Evolutionary conservation across 2,113 vertebrate species (phyloP), one percentile per base, ranked within the genome.

Genomic region (Charina bottae): DNA sequence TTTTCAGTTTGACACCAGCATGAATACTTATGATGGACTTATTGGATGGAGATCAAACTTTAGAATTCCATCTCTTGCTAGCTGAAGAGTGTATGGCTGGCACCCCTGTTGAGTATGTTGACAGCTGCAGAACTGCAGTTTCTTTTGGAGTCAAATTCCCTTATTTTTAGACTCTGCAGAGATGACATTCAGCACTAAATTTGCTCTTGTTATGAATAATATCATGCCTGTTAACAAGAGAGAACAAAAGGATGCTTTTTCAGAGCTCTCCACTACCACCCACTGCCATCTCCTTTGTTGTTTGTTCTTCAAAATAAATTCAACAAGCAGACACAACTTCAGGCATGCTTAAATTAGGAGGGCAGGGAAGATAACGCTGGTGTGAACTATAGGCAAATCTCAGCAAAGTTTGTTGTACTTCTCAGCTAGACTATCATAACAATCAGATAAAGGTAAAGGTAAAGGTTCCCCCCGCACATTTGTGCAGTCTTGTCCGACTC

Each of bases 201-300:
- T 94, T 95, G 90, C 92, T 93, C 89, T 93, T 56, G 1, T 92
- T 94, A 56, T 91, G 89, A 92, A 95, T 95, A 96, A 95, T 87
- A 93, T 21, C 4, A 58, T 96, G 53, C 84, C 91, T 96, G 91
- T 89, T 95, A 96, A 92, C 91, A 84, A 19, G 60, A 68, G 83
- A 89, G 17, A 94, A 94, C 92, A 94, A 91, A 93, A 72, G n/a
- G 3, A 10, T 93, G 26, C 92, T 94, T 96, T 89, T n/a, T 91
- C 78, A 84, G 91, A 88, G n/a, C 53, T 33, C 23, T n/a, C 17
- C 7, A 15, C 28, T 37, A 4, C 62, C 83, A 24, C 17, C 37
- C 58, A 54, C 87, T 42, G 72, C 1, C 72, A 37, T 42, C 72
- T 37, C n/a, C 78, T 92, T 91, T 87, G 91, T 90, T 90, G 54